Conservation (phyloP, 92 coral and sea anemone species). For the Actinernus sp. region DNA sequence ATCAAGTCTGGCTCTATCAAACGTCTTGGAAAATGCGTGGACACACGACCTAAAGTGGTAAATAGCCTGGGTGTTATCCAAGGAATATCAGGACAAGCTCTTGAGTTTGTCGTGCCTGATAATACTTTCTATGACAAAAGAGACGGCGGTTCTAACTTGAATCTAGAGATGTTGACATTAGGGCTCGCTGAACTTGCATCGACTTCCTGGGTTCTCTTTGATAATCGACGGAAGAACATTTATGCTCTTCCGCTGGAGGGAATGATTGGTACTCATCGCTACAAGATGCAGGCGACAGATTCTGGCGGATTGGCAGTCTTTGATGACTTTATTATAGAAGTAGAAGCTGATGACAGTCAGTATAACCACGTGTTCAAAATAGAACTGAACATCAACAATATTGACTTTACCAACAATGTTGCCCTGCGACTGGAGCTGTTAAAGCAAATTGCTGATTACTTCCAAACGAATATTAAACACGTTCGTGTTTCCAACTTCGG, state of each 20-base stretch:
- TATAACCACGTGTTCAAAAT: conserved; percentile 76
- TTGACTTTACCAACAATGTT: conserved; percentile 61
- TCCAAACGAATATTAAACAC: conserved; percentile 56
- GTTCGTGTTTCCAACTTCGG: conserved; percentile 77
- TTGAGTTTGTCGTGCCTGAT: conserved; percentile 49
- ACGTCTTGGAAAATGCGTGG: conserved; percentile 43
- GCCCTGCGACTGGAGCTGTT: conserved; percentile 64
- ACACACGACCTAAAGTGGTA: conserved; percentile 45
- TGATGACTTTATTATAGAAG: conserved; percentile 40
- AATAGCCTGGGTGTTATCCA: conserved; percentile 40
- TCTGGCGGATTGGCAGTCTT: conserved; percentile 32
- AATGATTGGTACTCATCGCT: conserved; percentile 34
- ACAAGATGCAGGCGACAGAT: conserved; percentile 65
- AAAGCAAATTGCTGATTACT: conserved; percentile 65
- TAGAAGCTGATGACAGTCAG: conserved; percentile 21
- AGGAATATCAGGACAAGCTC: conserved; percentile 52
- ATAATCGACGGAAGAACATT: conserved; percentile 56
- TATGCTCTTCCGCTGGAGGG: conserved; percentile 77
- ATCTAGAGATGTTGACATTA: conserved; percentile 58
- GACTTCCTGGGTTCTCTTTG: conserved; percentile 72
- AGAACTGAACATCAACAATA: conserved; percentile 53
- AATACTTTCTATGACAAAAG: conserved; percentile 71
- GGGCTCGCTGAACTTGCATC: conserved; percentile 51
- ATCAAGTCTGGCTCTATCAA: conserved; percentile 57
- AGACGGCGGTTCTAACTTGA: conserved; percentile 72